Evolutionary conservation across 2,888 invertebrate genomes (phyloP), one percentile per base, ranked within the genome.

Genomic region (Drosophila recens): DNA sequence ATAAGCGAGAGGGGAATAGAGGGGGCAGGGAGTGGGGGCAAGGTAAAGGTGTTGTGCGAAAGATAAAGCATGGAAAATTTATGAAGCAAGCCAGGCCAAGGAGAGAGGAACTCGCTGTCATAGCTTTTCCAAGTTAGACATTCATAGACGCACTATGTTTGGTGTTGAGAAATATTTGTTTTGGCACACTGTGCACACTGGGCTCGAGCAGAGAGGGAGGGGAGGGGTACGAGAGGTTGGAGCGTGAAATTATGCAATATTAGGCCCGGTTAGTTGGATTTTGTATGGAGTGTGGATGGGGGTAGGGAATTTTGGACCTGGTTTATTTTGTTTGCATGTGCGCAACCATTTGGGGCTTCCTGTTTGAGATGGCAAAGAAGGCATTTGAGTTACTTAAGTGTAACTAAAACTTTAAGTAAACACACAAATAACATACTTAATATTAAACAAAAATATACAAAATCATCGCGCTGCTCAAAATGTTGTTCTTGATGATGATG

Each of bases 381-480:
- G 80, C 83, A 74, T 82, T 86, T 79, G 87, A 85, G 88, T 85
- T 88, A 85, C 84, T 85, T 85, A 88, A 85, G 84, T 85, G 84
- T 88, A 85, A 86, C 84, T 86, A 88, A 85, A 88, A 85, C 89
- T 85, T 88, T 74, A 87, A 89, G 85, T 87, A 86, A 86, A 89
- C 87, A 89, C 87, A 89, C 86, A 86, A 89, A 86, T 89, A 86
- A 86, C 87, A 89, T 86, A 89, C 87, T 85, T 86, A 86, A 86
- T 86, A 86, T 86, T 86, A 84, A 89, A 86, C 89, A 86, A 85
- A 84, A 87, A 89, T 84, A 88, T 81, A 87, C 87, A 88, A 72
- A 72, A 68, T 79, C 81, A 72, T 66, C 67, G 42, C 43, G 27
- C 53, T 17, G 30, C 36, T 34, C 38, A 36, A 49, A 49, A 52